Evolutionary conservation across 1,140 invertebrate species (phyloP).

Genomic region (Drosophila punjabiensis): DNA sequence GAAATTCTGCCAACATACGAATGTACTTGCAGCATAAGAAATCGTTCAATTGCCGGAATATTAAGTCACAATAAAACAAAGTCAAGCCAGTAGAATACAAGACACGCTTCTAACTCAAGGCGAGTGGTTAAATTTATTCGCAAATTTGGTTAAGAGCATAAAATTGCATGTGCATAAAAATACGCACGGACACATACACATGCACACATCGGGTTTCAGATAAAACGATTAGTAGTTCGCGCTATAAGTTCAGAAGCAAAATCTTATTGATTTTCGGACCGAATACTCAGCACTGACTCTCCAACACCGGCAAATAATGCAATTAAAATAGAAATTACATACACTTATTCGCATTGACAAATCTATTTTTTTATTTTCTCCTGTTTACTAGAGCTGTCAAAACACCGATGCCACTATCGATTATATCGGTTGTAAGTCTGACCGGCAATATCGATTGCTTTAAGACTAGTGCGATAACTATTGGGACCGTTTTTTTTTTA

Average conservation of each 20-base stretch:
- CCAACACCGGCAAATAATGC: constrained; percentile 23
- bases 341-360: constrained; percentile 31
- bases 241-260: not conserved
- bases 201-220: constrained; percentile 5
- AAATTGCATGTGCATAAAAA: constrained; percentile 50
- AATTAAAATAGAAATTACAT: constrained; percentile 17
- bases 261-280: not conserved
- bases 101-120: not conserved
- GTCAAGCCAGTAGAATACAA: not conserved
- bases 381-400: constrained; percentile 27
- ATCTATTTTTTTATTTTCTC: constrained; percentile 33
- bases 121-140: not conserved
- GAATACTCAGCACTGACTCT: not conserved
- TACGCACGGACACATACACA: constrained; percentile 43
- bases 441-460: constrained; percentile 1
- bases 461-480: not conserved
- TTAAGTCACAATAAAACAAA: not conserved
- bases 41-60: not conserved
- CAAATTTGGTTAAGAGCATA: constrained; percentile 33
- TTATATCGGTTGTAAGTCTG: not conserved
- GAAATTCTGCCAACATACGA: constrained; percentile 23
- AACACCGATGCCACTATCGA: constrained; percentile 8
- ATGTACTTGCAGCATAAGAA: not conserved
- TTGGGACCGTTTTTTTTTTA: not conserved
- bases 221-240: not conserved